Evolutionary conservation across 2,113 vertebrate species (phyloP).

Genomic region (Perccottus glenii): DNA sequence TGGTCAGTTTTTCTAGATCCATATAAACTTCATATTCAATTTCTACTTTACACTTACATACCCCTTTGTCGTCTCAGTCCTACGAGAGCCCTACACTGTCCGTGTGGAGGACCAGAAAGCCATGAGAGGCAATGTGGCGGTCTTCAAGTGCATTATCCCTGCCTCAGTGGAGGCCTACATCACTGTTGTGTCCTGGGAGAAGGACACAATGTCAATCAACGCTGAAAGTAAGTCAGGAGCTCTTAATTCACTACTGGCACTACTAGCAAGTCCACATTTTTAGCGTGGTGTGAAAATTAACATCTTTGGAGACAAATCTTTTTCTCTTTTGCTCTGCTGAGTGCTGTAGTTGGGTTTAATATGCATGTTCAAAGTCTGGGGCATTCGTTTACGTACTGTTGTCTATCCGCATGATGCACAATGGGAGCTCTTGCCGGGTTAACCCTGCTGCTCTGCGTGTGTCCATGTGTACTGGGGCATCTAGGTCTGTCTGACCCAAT

Average conservation of each 20-base stretch:
- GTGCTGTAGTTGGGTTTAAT: too few relatives aligned
- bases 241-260: slow-evolving; percentile 1
- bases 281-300: too few relatives aligned
- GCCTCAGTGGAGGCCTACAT: slow-evolving; percentile 98
- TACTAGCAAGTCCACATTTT: too few relatives aligned
- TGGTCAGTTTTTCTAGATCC: slow-evolving; percentile 80
- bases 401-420: too few relatives aligned
- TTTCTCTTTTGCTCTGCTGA: too few relatives aligned
- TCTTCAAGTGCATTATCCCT: slow-evolving; percentile 99
- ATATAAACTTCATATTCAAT: not conserved
- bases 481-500: slow-evolving; percentile 60
- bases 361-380: too few relatives aligned
- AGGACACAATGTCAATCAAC: slow-evolving; percentile 99
- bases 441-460: slow-evolving; percentile 9
- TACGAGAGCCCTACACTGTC: slow-evolving; percentile 99
- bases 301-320: too few relatives aligned
- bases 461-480: slow-evolving; percentile 22
- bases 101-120: slow-evolving; percentile 99
- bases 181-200: slow-evolving; percentile 99
- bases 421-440: not conserved
- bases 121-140: slow-evolving; percentile 99
- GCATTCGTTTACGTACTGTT: too few relatives aligned
- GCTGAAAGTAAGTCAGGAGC: slow-evolving; percentile 86
- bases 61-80: slow-evolving; percentile 79
- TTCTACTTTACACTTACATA: not conserved